These are phyloP conservation scores for Blastobasis lacticolella DNA, from an alignment of 2,888 invertebrate species.

Conservation along the genomic window DNA sequence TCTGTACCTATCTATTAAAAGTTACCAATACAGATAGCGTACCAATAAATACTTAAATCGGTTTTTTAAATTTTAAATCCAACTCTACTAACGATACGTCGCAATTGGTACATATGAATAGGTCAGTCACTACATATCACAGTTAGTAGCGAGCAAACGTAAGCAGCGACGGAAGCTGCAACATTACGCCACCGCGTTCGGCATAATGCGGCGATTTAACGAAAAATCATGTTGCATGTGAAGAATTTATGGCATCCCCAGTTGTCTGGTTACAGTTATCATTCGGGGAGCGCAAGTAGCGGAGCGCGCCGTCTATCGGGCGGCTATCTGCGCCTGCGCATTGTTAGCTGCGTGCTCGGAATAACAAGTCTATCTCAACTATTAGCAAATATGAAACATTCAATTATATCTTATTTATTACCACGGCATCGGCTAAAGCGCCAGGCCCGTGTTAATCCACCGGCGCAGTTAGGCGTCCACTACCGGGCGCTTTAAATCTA, in stretches of 20 bases:
- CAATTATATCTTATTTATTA: slow-evolving; percentile 44
- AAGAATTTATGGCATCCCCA: slow-evolving; percentile 45
- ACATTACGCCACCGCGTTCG: slow-evolving; percentile 21
- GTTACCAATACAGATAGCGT: no score
- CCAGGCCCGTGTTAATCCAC: slow-evolving; percentile 8
- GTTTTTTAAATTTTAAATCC: no score
- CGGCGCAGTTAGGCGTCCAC: slow-evolving; percentile 13
- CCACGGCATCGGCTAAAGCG: slow-evolving; percentile 14
- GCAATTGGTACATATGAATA: no score
- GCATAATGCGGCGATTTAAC: slow-evolving; percentile 39
- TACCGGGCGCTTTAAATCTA: slow-evolving; percentile 20
- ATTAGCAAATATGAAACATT: slow-evolving; percentile 62
- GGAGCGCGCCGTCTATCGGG: slow-evolving; percentile 41
- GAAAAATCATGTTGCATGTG: slow-evolving; percentile 46
- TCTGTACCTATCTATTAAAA: no score
- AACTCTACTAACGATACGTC: no score
- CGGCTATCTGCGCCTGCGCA: slow-evolving; percentile 51
- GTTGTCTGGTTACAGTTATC: slow-evolving; percentile 45
- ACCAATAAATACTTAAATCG: no score
- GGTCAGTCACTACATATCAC: no score
- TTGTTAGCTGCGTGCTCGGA: slow-evolving; percentile 65
- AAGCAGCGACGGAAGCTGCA: no score
- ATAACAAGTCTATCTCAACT: slow-evolving; percentile 57
- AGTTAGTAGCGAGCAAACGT: no score
- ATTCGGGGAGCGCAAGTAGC: slow-evolving; percentile 49